These are phyloP conservation scores for Epicampocera succincta DNA, from an alignment of 2,888 invertebrate genomes.

Conservation along the genomic window DNA sequence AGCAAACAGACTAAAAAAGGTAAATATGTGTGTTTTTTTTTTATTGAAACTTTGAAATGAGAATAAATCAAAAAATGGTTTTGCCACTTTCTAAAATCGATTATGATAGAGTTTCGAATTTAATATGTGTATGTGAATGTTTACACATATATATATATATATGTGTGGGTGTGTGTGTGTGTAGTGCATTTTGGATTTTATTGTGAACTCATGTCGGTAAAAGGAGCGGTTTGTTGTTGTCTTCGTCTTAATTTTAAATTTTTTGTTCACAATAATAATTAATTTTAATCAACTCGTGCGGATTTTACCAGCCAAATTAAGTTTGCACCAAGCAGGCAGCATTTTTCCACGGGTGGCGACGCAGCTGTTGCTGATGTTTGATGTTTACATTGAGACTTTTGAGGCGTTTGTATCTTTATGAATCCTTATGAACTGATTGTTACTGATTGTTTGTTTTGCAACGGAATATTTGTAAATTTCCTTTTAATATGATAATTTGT, in stretches of 20 bases:
- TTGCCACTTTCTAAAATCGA: too few species aligned
- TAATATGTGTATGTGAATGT: too few species aligned
- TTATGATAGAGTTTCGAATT: too few species aligned
- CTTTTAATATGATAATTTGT: too few species aligned
- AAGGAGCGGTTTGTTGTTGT: neutral
- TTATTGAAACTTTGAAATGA: too few species aligned
- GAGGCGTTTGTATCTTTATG: neutral
- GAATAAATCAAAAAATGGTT: too few species aligned
- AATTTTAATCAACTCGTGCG: constrained; percentile 40
- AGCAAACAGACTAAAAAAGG: too few species aligned
- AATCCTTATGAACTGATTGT: constrained; percentile 1
- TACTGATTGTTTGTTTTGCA: neutral
- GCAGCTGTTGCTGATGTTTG: neutral
- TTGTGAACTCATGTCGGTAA: neutral
- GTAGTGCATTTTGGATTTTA: too few species aligned
- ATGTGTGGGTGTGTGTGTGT: too few species aligned
- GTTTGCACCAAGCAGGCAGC: constrained; percentile 33
- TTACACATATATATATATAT: too few species aligned
- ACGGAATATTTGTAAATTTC: neutral
- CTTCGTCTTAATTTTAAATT: neutral
- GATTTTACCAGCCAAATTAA: constrained; percentile 38
- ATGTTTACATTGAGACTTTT: neutral
- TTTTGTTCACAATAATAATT: constrained; percentile 33
- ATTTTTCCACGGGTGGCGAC: constrained; percentile 31
- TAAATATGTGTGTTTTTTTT: too few species aligned